Evolutionary conservation across 35 echinoderm and acorn worm species (phyloP).

Genomic region (Ptychodera flava): DNA sequence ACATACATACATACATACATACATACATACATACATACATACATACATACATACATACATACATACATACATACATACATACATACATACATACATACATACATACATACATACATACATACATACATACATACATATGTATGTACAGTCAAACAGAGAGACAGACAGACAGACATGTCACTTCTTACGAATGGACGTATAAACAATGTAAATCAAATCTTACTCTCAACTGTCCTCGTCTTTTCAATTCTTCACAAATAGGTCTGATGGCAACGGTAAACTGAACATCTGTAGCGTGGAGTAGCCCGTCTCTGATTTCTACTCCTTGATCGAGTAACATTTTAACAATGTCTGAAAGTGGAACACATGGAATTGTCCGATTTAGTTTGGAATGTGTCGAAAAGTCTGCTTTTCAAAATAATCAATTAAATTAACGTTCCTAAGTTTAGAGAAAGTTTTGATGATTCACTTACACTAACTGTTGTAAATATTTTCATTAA

Average conservation of each 20-base stretch:
- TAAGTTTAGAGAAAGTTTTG: too few relatives aligned
- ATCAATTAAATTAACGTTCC: too few relatives aligned
- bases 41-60: not conserved
- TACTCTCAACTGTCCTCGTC: not conserved
- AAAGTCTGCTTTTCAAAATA: too few relatives aligned
- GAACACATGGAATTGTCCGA: too few relatives aligned
- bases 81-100: conserved; percentile 2
- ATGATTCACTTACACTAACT: too few relatives aligned
- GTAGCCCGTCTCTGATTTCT: conserved; percentile 65
- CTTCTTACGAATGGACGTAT: not conserved
- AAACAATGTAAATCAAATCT: not conserved
- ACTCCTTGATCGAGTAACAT: conserved; percentile 89
- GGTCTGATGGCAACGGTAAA: conserved; percentile 66
- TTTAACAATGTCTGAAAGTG: conserved; percentile 79
- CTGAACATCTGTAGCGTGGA: conserved; percentile 88
- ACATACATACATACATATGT: not conserved
- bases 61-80: conserved; percentile 2
- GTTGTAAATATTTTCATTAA: too few relatives aligned
- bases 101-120: not conserved
- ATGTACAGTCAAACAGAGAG: not conserved
- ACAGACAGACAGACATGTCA: not conserved
- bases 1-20: conserved; percentile 2
- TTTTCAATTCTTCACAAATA: conserved; percentile 93
- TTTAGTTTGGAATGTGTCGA: too few relatives aligned
- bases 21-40: not conserved